Evolutionary conservation across 2,113 vertebrate species (phyloP).

Genomic region (Triplophysa rosa): DNA sequence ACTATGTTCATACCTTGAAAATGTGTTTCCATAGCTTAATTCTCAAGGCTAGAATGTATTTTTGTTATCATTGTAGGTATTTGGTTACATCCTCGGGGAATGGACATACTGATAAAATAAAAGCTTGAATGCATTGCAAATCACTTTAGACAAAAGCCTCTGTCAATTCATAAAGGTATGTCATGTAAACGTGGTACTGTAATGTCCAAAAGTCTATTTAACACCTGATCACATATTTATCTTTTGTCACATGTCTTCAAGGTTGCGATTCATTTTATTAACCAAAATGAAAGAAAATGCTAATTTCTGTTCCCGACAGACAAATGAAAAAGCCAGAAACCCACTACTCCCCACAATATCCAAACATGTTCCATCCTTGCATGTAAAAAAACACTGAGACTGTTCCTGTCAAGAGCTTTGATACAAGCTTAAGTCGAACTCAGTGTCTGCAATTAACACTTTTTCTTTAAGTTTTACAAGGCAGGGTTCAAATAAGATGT

Average conservation of each 20-base stretch:
- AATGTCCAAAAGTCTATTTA: too few relatives aligned
- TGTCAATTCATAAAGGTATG: too few relatives aligned
- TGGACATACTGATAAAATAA: too few relatives aligned
- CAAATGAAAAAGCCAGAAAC: background rate
- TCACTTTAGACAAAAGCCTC: too few relatives aligned
- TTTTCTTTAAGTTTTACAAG: background rate
- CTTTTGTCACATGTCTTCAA: too few relatives aligned
- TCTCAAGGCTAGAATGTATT: background rate
- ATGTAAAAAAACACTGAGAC: background rate
- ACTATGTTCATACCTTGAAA: background rate
- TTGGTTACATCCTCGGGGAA: background rate
- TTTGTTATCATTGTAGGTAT: background rate
- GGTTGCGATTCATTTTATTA: too few relatives aligned
- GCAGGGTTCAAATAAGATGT: slow-evolving; percentile 8
- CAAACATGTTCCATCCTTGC: background rate
- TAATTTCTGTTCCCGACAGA: background rate
- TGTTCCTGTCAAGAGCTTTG: slow-evolving; percentile 4
- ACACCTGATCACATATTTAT: too few relatives aligned
- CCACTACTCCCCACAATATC: background rate
- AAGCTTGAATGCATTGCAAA: too few relatives aligned
- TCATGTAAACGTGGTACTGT: too few relatives aligned
- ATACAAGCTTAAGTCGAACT: slow-evolving; percentile 9
- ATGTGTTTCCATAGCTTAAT: background rate
- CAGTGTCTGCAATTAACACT: background rate
- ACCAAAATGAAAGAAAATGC: background rate